Conservation (phyloP, 2,888 invertebrate species). For the Chelonus formosanus region DNA sequence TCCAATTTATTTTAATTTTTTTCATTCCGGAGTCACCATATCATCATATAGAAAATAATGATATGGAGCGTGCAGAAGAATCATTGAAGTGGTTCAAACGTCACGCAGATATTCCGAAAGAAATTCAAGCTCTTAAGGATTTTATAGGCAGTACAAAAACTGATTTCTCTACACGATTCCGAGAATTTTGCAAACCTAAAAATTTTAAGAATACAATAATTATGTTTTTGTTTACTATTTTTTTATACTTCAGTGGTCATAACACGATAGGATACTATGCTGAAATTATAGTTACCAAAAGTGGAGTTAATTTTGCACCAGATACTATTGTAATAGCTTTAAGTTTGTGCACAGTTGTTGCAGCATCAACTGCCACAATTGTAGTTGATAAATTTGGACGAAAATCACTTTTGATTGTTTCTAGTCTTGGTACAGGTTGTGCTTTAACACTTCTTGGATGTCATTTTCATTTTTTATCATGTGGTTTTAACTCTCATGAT, state of each 20-base stretch:
- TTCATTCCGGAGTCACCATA: slow-evolving; percentile 62
- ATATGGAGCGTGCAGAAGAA: slow-evolving; percentile 53
- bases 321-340: slow-evolving; percentile 66
- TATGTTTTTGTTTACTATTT: slow-evolving; percentile 65
- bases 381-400: slow-evolving; percentile 68
- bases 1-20: slow-evolving; percentile 51
- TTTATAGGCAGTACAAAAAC: slow-evolving; percentile 47
- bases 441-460: slow-evolving; percentile 52
- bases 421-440: slow-evolving; percentile 59
- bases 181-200: slow-evolving; percentile 49
- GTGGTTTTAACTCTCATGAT: slow-evolving; percentile 31
- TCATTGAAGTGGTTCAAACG: slow-evolving; percentile 59
- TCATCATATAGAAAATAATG: slow-evolving; percentile 51
- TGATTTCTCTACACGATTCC: slow-evolving; percentile 44
- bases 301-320: slow-evolving; percentile 57
- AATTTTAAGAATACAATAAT: slow-evolving; percentile 64
- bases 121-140: slow-evolving; percentile 54
- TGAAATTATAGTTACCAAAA: slow-evolving; percentile 60
- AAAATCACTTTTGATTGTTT: slow-evolving; percentile 64
- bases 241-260: slow-evolving; percentile 66
- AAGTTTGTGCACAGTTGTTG: slow-evolving; percentile 66
- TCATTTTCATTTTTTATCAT: slow-evolving; percentile 52
- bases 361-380: slow-evolving; percentile 62
- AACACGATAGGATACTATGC: slow-evolving; percentile 64
- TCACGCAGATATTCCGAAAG: slow-evolving; percentile 51